Conservation (phyloP, 2,797 vertebrate species). For the Melanotaenia parkinsoni region DNA sequence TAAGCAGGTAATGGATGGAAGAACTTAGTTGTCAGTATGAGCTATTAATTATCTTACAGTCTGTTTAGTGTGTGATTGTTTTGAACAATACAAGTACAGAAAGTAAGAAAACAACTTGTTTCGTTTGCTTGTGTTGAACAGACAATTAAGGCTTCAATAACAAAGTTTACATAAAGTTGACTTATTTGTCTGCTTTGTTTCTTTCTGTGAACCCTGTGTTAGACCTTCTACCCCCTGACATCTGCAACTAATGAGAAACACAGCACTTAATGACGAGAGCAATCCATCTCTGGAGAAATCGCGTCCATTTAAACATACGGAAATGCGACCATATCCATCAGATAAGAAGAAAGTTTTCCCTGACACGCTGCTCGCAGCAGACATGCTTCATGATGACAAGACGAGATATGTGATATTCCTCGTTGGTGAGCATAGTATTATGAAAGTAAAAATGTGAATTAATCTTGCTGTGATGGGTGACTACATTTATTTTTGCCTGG, state of each 20-base stretch:
- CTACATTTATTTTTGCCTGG: not conserved
- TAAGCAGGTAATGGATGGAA: no score
- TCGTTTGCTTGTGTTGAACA: no score
- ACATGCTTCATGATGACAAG: conserved; percentile 2
- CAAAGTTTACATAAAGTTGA: not conserved
- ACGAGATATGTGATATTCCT: conserved; percentile 15
- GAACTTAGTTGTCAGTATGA: not conserved
- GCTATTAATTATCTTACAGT: not conserved
- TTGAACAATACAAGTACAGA: not conserved
- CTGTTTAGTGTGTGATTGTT: not conserved
- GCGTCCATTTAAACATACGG: conserved; percentile 1
- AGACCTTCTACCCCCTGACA: conserved; percentile 7
- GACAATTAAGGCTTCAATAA: not conserved
- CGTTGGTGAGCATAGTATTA: conserved; percentile 14
- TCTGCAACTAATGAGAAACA: conserved; percentile 41
- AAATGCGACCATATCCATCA: not conserved
- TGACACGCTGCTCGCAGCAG: not conserved
- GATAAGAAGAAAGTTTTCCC: not conserved
- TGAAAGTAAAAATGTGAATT: not conserved
- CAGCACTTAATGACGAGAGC: conserved; percentile 43
- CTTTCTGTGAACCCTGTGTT: not conserved
- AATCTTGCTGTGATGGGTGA: not conserved
- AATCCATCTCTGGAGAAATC: conserved; percentile 57
- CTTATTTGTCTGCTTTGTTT: not conserved
- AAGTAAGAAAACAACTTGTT: not conserved